Percentiles rank a stretch among this genome's conserved stretches.
Evolutionary conservation across 2,888 invertebrate genomes (phyloP).

Genomic region (Parthenolecanium corni): DNA sequence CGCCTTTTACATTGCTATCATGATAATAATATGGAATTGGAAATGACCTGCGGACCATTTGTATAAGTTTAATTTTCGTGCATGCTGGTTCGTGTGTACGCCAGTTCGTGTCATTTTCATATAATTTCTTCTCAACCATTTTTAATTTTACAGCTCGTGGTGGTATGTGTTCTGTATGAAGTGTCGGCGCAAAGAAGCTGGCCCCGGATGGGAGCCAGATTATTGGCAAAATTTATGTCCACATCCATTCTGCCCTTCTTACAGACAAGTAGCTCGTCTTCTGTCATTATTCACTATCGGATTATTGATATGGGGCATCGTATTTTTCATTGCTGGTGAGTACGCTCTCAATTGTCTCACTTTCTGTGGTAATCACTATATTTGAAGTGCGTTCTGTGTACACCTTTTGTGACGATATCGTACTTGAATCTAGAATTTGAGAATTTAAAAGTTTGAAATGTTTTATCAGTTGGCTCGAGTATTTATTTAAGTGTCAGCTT

Average conservation of each 20-base stretch:
- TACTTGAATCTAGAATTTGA: no score
- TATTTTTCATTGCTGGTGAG: slow-evolving; percentile 62
- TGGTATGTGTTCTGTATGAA: slow-evolving; percentile 68
- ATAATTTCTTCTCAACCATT: no score
- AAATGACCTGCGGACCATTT: no score
- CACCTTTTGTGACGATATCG: background rate
- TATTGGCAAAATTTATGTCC: slow-evolving; percentile 71
- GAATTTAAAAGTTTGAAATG: no score
- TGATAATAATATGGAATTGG: no score
- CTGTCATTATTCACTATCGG: slow-evolving; percentile 61
- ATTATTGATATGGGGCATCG: slow-evolving; percentile 60
- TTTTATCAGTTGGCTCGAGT: no score
- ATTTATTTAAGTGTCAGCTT: no score
- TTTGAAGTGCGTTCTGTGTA: background rate
- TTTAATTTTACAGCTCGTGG: slow-evolving; percentile 55
- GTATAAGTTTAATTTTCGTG: slow-evolving; percentile 1
- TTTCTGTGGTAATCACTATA: background rate
- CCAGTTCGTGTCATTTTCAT: background rate
- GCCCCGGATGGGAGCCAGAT: slow-evolving; percentile 69
- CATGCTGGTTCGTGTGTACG: slow-evolving; percentile 3
- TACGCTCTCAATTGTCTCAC: background rate
- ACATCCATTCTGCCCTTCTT: slow-evolving; percentile 73
- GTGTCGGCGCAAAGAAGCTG: slow-evolving; percentile 60
- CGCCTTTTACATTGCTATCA: no score
- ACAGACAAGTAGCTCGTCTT: slow-evolving; percentile 68